Base-by-base conservation (phyloP, 2,113 vertebrate genomes). In the Passer montanus region DNA sequence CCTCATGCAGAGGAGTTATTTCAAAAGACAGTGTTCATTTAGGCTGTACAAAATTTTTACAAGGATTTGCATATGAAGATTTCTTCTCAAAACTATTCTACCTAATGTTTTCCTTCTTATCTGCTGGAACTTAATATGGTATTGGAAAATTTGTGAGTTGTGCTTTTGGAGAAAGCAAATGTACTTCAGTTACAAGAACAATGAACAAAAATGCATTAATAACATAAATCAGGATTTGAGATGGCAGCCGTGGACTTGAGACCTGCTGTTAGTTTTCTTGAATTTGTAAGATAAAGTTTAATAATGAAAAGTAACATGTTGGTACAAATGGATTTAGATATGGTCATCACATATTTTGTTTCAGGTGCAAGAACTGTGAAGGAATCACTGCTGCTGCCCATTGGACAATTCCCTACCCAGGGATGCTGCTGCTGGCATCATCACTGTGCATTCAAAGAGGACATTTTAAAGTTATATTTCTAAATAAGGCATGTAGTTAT, bases 291-390 rank as follows among this genome's bases (percentile, higher is more conserved):
- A 21, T 27, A 53, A 44, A 44, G 5, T 8, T 70, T 60, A 37
- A 39, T 20, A 63, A 43, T 35, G 9, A 77, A 49, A 52, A 64
- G 20, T 67, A 89, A 9, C 7, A 46, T 50, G 17, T 84, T 66
- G 27, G 9, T 59, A 46, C 55, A 70, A 59, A 74, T 81, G 30
- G 27, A n/a, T 63, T 81, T 44, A 31, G 28, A 11, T 20, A 11
- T 49, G 15, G 24, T 90, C 69, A 94, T 69, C 22, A 43, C 21
- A 41, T 72, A 16, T 21, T 92, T 90, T 97, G 50, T 97, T 98
- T 83, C 96, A 98, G 98, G 96, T 67, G 66, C 95, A 95, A 95
- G 93, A 96, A 55, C 49, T 94, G 4, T 96, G 94, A 97, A 95
- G 92, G 84, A 94, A 94, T 69, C 76, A 56, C 85, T 87, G 84